Percentiles rank a stretch among this genome's conserved stretches.
phyloP scores from a whole-genome alignment of 2,797 vertebrate species.

The Danio choprae region DNA sequence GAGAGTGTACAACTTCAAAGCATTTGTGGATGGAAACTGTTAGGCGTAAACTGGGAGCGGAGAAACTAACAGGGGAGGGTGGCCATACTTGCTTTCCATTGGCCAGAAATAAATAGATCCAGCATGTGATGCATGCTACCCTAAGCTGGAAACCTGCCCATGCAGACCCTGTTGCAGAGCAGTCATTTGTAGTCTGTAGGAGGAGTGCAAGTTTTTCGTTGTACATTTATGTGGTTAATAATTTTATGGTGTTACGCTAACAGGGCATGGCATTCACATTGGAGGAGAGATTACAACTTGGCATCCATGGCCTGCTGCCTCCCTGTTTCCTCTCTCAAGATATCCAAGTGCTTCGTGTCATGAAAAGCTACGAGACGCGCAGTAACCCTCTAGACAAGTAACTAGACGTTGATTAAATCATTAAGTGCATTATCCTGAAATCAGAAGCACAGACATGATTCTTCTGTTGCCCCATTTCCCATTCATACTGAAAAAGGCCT shows the following conservation, averaged over 20 bases:
- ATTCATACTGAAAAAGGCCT: neutral
- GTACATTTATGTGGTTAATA: constrained; percentile 48
- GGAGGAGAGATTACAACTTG: constrained; percentile 92
- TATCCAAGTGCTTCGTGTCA: constrained; percentile 92
- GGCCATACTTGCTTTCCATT: constrained; percentile 61
- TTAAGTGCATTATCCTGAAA: neutral
- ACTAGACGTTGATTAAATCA: neutral
- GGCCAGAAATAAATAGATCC: constrained; percentile 77
- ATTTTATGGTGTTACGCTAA: constrained; percentile 24
- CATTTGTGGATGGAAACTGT: constrained; percentile 34
- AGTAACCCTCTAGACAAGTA: constrained; percentile 93
- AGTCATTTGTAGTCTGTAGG: constrained; percentile 17
- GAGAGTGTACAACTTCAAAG: neutral
- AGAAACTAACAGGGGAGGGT: constrained; percentile 67
- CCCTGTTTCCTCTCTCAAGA: constrained; percentile 98
- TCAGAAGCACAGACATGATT: neutral
- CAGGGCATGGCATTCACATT: constrained; percentile 97
- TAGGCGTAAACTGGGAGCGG: constrained; percentile 48
- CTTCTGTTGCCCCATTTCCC: neutral
- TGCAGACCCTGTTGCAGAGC: constrained; percentile 8
- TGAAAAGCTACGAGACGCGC: constrained; percentile 93
- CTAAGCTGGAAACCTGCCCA: constrained; percentile 42
- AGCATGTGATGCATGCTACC: constrained; percentile 53
- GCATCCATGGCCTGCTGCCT: constrained; percentile 95
- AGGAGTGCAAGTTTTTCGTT: neutral